phyloP scores from a whole-genome alignment of 2,113 vertebrate species.

The Camelus dromedarius region DNA sequence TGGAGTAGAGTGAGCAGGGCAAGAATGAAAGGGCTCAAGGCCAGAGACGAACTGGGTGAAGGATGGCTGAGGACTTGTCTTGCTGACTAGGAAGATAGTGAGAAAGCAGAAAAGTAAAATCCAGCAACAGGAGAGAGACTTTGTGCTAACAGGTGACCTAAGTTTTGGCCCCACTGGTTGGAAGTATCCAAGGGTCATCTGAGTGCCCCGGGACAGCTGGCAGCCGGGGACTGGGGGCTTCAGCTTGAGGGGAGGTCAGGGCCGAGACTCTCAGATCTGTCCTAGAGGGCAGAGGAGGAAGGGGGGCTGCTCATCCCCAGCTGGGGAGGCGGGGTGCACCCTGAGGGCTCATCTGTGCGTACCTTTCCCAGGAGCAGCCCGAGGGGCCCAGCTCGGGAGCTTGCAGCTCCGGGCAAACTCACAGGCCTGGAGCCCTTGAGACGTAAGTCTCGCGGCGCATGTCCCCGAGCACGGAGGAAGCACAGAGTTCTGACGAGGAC shows the following conservation, averaged over 20 bases:
- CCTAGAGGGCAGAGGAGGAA: neutral
- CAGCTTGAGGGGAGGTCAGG: neutral
- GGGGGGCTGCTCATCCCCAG: neutral
- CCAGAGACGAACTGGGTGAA: neutral
- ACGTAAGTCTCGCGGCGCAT: accelerated
- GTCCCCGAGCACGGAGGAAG: neutral
- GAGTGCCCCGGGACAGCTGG: neutral
- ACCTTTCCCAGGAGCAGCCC: neutral
- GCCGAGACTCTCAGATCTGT: neutral
- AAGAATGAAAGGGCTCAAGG: neutral
- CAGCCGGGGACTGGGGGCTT: neutral
- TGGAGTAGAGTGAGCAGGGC: neutral
- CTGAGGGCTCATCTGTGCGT: accelerated
- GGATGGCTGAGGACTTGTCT: neutral
- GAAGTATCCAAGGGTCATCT: neutral
- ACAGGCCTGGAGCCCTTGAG: neutral
- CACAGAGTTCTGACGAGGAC: neutral
- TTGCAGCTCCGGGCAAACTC: neutral
- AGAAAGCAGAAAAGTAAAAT: neutral
- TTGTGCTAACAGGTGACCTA: neutral
- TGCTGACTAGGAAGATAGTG: neutral
- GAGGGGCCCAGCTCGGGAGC: neutral
- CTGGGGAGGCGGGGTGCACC: too few relatives aligned
- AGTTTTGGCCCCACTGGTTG: neutral
- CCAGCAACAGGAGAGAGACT: neutral